Conservation (phyloP, 1,140 invertebrate genomes). For the Neodiprion fabricii region DNA sequence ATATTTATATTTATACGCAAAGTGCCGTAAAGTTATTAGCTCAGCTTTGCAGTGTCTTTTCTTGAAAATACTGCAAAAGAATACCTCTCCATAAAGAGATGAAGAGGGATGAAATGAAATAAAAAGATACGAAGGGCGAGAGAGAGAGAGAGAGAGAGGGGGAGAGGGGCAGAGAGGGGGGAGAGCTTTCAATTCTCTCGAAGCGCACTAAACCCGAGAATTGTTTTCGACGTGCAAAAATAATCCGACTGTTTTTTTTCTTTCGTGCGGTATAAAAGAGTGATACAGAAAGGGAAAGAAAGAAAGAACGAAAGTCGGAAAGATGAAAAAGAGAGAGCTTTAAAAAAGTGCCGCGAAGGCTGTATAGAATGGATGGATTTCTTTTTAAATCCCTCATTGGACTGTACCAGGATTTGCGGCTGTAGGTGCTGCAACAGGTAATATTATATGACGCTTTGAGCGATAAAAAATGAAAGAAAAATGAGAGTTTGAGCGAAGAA, state of each 20-base stretch:
- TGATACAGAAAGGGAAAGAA: neutral
- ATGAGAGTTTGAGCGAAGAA: no score
- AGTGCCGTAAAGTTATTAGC: conserved; percentile 2
- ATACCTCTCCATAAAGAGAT: no score
- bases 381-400: neutral
- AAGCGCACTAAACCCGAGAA: neutral
- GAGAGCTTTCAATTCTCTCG: neutral
- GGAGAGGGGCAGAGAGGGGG: no score
- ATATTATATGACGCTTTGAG: neutral
- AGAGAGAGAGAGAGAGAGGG: no score
- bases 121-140: no score
- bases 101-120: no score
- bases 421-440: neutral
- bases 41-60: neutral
- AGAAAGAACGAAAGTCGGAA: no score
- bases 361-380: neutral
- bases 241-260: neutral
- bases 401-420: neutral
- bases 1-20: neutral
- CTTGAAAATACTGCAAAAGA: no score
- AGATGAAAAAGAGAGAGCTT: neutral
- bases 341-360: neutral
- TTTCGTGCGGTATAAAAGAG: neutral
- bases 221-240: neutral
- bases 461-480: no score